Base-by-base conservation (phyloP, 2,797 vertebrate genomes). In the Australoheros facetus region DNA sequence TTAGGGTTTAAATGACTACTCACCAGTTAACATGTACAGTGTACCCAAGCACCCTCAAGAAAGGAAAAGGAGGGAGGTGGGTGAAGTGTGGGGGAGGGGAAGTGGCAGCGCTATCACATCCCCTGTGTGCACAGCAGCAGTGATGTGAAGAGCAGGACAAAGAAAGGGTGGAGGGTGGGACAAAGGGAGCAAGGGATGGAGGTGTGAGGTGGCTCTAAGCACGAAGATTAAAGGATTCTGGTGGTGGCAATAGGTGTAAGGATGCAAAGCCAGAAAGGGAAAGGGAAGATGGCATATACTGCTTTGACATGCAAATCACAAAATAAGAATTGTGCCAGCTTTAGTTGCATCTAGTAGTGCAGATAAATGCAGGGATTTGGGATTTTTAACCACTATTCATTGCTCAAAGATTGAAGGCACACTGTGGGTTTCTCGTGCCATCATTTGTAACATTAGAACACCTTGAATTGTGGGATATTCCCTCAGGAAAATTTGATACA, bases 101-200 rank as follows among this genome's bases (percentile, higher is more conserved):
- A 75, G 39, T 16, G n/a, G 79, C 79, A 80, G 88, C 69, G 85
- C 87, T 74, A 86, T 89, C 73, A 32, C 87, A 82, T 87, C 89
- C 88, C 79, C 77, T 16, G 71, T 85, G 88, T 57, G 76, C 81
- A 81, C 56, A 9, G 17, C 69, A 17, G 80, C 87, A 76, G 71
- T 71, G 87, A 84, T 87, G 92, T 93, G 91, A 84, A 77, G 84
- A 91, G 89, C 85, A 92, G 88, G 92, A 94, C 92, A 93, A 93
- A 94, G 91, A 85, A 84, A 86, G 77, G 78, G 85, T 78, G 83
- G 86, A 74, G 80, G 87, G 66, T 76, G 85, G 82, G 87, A 90
- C 77, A 85, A 88, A 91, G 74, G 69, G 75, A 81, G 83, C 75
- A 75, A 51, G 53, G 59, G 71, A 85, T 76, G 78, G 82, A 87